Evolutionary conservation across 2,797 vertebrate species (phyloP).

Genomic region (Etheostoma perlongum): DNA sequence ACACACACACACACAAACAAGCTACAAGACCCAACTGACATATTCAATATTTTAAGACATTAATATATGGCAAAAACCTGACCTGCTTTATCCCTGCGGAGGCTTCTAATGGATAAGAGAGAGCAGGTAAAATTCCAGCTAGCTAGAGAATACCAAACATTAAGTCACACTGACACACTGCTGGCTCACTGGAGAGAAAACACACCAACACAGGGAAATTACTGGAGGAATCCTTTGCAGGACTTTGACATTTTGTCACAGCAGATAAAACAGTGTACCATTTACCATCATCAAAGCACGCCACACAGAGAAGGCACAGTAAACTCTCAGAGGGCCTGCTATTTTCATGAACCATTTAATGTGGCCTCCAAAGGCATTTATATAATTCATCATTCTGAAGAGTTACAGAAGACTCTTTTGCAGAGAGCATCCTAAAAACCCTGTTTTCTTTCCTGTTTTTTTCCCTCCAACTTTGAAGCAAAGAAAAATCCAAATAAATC

Average conservation of each 20-base stretch:
- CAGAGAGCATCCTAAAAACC: constrained; percentile 40
- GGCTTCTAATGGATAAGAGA: constrained; percentile 46
- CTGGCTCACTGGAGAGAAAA: constrained; percentile 15
- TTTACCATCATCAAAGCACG: constrained; percentile 73
- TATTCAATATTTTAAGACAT: constrained; percentile 66
- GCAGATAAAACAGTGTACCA: constrained; percentile 63
- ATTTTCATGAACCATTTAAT: constrained; percentile 79
- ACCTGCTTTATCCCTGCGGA: constrained; percentile 45
- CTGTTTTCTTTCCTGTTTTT: constrained; percentile 53
- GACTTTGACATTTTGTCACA: constrained; percentile 55
- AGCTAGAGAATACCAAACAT: constrained; percentile 29
- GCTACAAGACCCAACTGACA: constrained; percentile 57
- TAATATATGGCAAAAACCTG: constrained; percentile 52
- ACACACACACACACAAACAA: constrained; percentile 32
- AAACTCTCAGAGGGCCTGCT: constrained; percentile 59
- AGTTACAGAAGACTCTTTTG: constrained; percentile 58
- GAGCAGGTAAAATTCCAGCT: constrained; percentile 47
- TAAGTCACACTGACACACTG: constrained; percentile 9
- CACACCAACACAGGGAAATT: constrained; percentile 16
- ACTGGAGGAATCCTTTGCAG: constrained; percentile 50
- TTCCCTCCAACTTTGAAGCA: constrained; percentile 45
- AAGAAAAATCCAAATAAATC: constrained; percentile 52
- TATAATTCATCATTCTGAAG: constrained; percentile 75
- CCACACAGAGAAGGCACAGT: constrained; percentile 58
- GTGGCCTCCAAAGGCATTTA: constrained; percentile 73